These are phyloP conservation scores for Proteles cristata DNA, from an alignment of 2,113 vertebrate species.

Conservation along the genomic window DNA sequence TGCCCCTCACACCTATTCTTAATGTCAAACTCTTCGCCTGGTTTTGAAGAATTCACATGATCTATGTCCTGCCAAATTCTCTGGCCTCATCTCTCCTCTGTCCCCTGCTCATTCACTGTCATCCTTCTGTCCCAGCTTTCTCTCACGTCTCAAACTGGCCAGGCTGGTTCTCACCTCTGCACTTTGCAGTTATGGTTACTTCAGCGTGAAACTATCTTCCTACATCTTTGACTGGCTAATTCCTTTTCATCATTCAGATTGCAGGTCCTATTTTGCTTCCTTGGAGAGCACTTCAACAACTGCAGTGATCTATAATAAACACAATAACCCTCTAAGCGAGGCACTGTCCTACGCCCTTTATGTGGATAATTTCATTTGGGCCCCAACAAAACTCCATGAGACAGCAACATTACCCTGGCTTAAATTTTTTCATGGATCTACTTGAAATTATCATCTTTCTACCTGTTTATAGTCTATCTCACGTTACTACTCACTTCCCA, in stretches of 20 bases:
- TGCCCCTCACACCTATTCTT: background rate
- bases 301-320: background rate
- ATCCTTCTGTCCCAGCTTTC: background rate
- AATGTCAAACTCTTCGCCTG: background rate
- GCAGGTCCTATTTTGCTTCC: slow-evolving; percentile 13
- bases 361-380: background rate
- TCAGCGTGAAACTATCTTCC: background rate
- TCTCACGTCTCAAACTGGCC: background rate
- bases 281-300: background rate
- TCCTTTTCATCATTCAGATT: slow-evolving; percentile 3
- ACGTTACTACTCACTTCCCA: background rate
- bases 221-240: background rate
- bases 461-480: background rate
- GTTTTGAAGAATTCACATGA: background rate
- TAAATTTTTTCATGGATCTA: background rate
- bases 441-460: background rate
- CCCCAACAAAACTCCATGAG: background rate
- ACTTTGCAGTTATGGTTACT: background rate
- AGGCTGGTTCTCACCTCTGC: background rate
- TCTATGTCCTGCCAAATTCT: background rate
- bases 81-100: background rate
- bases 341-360: background rate
- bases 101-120: background rate
- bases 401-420: background rate
- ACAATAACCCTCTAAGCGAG: background rate